Evolutionary conservation across 2,888 invertebrate species (phyloP).

Genomic region (Steromphala cineraria): DNA sequence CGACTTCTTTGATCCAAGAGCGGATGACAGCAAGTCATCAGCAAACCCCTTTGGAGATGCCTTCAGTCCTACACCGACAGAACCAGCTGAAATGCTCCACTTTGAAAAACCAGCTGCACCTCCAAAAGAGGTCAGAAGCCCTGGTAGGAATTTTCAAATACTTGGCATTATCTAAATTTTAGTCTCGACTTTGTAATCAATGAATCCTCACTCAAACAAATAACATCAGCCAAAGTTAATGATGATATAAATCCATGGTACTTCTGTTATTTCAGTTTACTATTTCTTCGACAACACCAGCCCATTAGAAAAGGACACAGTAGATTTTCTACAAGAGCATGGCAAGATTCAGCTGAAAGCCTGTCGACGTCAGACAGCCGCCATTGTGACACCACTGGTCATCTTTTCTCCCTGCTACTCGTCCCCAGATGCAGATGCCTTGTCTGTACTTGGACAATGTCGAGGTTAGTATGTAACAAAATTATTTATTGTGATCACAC

Average conservation of each 20-base stretch:
- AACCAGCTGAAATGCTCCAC: not conserved
- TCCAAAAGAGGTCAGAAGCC: not conserved
- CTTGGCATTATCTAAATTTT: too few relatives aligned
- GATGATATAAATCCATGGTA: too few relatives aligned
- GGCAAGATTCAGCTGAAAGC: not conserved
- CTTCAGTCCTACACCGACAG: not conserved
- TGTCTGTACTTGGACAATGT: not conserved
- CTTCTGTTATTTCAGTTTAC: not conserved
- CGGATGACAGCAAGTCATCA: not conserved
- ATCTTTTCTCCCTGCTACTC: not conserved
- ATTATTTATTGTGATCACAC: too few relatives aligned
- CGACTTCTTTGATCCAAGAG: not conserved
- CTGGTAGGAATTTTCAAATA: not conserved
- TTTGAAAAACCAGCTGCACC: not conserved
- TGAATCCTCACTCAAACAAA: too few relatives aligned
- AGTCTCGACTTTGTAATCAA: too few relatives aligned
- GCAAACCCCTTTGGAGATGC: not conserved
- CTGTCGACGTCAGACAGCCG: not conserved
- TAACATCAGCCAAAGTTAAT: too few relatives aligned
- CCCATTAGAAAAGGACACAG: not conserved
- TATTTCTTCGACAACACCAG: constrained; percentile 1
- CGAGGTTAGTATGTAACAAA: not conserved
- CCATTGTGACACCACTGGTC: not conserved
- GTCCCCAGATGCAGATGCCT: not conserved
- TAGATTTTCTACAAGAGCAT: not conserved